phyloP scores from a whole-genome alignment of 2,888 invertebrate species.

The Leucozona laternaria region DNA sequence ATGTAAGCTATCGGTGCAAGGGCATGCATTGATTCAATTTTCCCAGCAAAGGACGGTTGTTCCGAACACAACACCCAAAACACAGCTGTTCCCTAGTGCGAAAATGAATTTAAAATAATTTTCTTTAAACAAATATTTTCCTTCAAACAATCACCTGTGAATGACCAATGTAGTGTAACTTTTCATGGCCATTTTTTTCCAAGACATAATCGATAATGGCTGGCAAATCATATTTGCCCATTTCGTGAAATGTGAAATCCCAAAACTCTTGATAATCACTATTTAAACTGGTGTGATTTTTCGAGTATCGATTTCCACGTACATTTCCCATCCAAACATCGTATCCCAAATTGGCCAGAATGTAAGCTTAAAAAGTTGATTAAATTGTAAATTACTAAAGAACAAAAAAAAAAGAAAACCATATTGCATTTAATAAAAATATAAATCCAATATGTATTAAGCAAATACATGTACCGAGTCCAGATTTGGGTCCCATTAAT shows the following conservation, averaged over 20 bases:
- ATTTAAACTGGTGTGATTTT: conserved; percentile 82
- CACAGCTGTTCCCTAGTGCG: conserved; percentile 86
- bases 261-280: conserved; percentile 85
- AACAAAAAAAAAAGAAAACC: conserved; percentile 3
- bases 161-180: conserved; percentile 91
- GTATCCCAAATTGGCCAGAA: conserved; percentile 82
- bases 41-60: conserved; percentile 85
- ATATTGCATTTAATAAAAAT: background rate
- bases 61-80: conserved; percentile 85
- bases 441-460: background rate
- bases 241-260: conserved; percentile 89
- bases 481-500: conserved; percentile 88
- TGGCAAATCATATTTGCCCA: conserved; percentile 91
- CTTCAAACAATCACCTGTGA: conserved; percentile 86
- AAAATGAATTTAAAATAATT: conserved; percentile 79
- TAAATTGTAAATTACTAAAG: conserved; percentile 52
- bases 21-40: conserved; percentile 85
- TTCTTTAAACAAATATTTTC: background rate
- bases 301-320: conserved; percentile 83
- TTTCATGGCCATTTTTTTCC: conserved; percentile 85
- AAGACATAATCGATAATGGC: conserved; percentile 91
- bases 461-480: conserved; percentile 85
- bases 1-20: conserved; percentile 86
- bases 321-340: conserved; percentile 84
- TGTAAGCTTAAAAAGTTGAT: conserved; percentile 81